Conservation (phyloP, 2,113 vertebrate genomes). For the Lasiurus cinereus region DNA sequence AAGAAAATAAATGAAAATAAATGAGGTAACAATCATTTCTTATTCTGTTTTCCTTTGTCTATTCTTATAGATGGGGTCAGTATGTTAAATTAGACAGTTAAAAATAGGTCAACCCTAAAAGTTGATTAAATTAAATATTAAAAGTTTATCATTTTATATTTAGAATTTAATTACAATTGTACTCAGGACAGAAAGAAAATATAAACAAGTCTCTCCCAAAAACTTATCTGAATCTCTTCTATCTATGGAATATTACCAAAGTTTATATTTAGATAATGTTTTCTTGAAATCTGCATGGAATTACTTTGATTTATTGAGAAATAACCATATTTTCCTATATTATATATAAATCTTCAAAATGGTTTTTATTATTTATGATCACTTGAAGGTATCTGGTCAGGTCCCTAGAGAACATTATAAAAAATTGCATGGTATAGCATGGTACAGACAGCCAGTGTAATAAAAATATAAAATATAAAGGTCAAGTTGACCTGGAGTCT, state of each 20-base stretch:
- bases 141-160: conserved; percentile 54
- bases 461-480: background rate
- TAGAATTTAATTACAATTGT: conserved; percentile 56
- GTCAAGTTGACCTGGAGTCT: background rate
- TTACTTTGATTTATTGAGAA: background rate
- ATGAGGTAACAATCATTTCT: conserved; percentile 5
- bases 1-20: background rate
- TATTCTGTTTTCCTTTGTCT: conserved; percentile 40
- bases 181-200: background rate
- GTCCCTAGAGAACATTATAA: fast-evolving
- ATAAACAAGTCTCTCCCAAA: background rate
- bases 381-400: background rate
- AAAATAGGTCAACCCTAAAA: conserved; percentile 29
- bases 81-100: conserved; percentile 25
- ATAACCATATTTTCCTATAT: background rate
- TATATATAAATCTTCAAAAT: background rate
- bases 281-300: background rate
- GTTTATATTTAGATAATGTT: background rate
- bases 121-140: conserved; percentile 41
- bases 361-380: background rate
- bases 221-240: background rate
- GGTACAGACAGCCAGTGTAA: fast-evolving
- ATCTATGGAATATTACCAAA: background rate
- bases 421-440: no score
- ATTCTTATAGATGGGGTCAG: background rate